Evolutionary conservation across 2,888 invertebrate genomes (phyloP), one percentile per base, ranked within the genome.

Genomic region (Amphipoea lucens): DNA sequence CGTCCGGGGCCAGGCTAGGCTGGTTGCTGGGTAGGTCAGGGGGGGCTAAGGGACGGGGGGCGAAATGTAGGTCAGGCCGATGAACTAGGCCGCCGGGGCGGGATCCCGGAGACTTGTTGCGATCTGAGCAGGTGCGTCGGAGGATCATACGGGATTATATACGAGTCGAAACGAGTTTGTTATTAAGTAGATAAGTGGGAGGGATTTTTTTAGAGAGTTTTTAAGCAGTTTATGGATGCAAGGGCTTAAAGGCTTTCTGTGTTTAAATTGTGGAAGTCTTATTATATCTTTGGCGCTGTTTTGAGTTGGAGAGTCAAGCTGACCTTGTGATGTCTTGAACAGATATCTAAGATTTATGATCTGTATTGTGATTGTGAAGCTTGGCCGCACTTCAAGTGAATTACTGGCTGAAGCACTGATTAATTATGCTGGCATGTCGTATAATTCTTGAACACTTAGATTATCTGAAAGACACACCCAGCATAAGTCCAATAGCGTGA

Each of bases 61-160:
- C 79, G 81, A 66, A 81, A 92, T 91, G 86, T 92, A 88, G 92
- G 93, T 93, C 93, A 92, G 93, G 93, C 89, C 93, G 90, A 91
- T 93, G 93, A 93, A 92, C 93, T 92, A 90, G 93, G 92, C 85
- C 92, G 92, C 90, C 75, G 80, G 89, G 89, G 88, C 62, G 88
- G 79, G 76, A 73, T 84, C 89, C 84, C 88, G 74, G 84, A 85
- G 89, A 86, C 87, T 88, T 90, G 88, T 89, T 89, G 88, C 90
- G 87, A 88, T 79, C 82, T 71, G 87, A 89, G 86, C 89, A 89
- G 89, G 89, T 89, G 89, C 86, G 89, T 80, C 74, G 79, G 79
- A 89, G 88, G 90, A 89, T 90, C 90, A 89, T 86, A 78, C 79
- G 79, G 88, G 87, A 90, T 89, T 89, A 89, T 88, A 82, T 81